phyloP scores from a whole-genome alignment of 2,888 invertebrate genomes.

The Brenthis hecate region DNA sequence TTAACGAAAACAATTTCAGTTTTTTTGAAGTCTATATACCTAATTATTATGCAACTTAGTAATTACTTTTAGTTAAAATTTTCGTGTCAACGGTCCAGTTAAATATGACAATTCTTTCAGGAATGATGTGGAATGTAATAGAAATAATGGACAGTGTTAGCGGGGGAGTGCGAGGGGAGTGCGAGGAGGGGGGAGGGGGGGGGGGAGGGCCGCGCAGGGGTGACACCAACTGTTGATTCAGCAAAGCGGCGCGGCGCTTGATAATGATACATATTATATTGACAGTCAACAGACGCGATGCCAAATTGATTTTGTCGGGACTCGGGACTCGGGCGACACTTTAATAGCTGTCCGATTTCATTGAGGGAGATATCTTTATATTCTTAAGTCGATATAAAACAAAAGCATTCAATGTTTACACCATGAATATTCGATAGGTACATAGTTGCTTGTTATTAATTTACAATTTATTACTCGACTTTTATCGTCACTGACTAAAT shows the following conservation, averaged over 20 bases:
- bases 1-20: too few relatives aligned
- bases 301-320: constrained; percentile 17
- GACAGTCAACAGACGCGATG: constrained; percentile 30
- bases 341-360: constrained; percentile 21
- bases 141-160: background rate
- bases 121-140: background rate
- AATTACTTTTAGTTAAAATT: too few relatives aligned
- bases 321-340: background rate
- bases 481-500: background rate
- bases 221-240: constrained; percentile 31
- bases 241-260: constrained; percentile 13
- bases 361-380: constrained; percentile 1
- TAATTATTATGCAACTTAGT: too few relatives aligned
- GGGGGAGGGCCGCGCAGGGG: constrained; percentile 10
- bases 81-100: too few relatives aligned
- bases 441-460: background rate
- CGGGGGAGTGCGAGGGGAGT: background rate
- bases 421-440: background rate
- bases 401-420: background rate
- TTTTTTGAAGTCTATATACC: too few relatives aligned
- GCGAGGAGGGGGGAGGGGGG: background rate
- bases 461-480: constrained; percentile 12
- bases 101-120: background rate
- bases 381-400: background rate
- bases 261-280: constrained; percentile 26